Percentiles rank a stretch among this genome's conserved stretches.
phyloP scores from a whole-genome alignment of 1,140 invertebrate genomes.

The Macrotrachela quadricornifera region DNA sequence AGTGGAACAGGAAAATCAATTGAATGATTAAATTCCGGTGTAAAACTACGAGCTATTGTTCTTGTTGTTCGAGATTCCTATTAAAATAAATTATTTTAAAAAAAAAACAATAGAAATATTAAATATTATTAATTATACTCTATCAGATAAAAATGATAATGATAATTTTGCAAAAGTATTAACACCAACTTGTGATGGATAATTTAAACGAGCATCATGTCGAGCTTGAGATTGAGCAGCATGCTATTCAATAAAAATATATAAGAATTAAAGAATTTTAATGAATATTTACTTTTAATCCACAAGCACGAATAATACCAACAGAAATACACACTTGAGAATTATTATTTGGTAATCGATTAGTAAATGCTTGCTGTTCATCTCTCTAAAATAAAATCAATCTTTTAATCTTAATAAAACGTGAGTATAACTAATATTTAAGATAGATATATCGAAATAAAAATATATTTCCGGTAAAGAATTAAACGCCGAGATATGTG shows the following conservation, averaged over 20 bases:
- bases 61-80: constrained; percentile 22
- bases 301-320: constrained; percentile 19
- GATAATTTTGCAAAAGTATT: constrained; percentile 20
- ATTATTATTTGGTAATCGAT: background rate
- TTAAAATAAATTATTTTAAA: background rate
- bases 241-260: constrained; percentile 11
- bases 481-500: no score
- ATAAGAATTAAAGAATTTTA: background rate
- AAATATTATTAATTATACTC: constrained; percentile 11
- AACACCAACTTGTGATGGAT: constrained; percentile 24
- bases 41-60: constrained; percentile 21
- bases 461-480: no score
- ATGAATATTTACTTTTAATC: constrained; percentile 17
- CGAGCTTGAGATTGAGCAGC: constrained; percentile 18
- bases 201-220: constrained; percentile 20
- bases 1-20: constrained; percentile 26
- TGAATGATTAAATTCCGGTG: constrained; percentile 20
- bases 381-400: no score
- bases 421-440: no score
- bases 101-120: background rate
- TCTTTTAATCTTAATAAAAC: no score
- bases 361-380: no score
- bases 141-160: constrained; percentile 19
- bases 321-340: constrained; percentile 21
- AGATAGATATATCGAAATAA: no score